phyloP scores from a whole-genome alignment of 2,888 invertebrate genomes.

The Lumbricus terrestris region DNA sequence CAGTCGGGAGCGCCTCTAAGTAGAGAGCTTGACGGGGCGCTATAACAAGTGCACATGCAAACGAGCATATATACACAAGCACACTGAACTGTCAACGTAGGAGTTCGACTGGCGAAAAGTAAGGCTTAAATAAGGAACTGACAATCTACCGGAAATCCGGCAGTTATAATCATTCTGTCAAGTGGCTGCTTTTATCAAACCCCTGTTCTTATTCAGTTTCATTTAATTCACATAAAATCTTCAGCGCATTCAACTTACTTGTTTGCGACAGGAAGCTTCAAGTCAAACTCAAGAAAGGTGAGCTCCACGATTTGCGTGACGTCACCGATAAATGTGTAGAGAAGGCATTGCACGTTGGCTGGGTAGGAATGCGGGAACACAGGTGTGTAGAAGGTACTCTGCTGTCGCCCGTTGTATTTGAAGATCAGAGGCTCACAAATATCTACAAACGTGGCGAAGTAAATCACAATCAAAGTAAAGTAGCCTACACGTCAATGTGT shows the following conservation, averaged over 20 bases:
- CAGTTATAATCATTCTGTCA: neutral
- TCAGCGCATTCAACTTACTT: conserved; percentile 25
- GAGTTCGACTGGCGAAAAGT: too few relatives aligned
- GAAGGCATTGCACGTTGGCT: conserved; percentile 73
- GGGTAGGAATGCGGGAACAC: conserved; percentile 79
- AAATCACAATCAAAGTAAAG: neutral
- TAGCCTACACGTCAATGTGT: too few relatives aligned
- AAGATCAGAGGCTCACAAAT: neutral
- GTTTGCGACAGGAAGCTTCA: conserved; percentile 57
- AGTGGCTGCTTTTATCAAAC: neutral
- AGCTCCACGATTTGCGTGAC: conserved; percentile 79
- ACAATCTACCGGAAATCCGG: too few relatives aligned
- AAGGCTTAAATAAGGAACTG: neutral
- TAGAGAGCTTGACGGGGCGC: too few relatives aligned
- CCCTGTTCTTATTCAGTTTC: neutral
- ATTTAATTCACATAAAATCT: neutral
- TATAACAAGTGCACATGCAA: too few relatives aligned
- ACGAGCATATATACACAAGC: too few relatives aligned
- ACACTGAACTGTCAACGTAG: too few relatives aligned
- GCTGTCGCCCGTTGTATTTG: conserved; percentile 69
- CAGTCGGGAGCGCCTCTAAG: too few relatives aligned
- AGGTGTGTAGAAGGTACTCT: conserved; percentile 80
- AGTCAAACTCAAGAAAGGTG: conserved; percentile 76
- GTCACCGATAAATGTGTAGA: conserved; percentile 79
- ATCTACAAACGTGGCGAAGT: neutral